Evolutionary conservation across 1,140 invertebrate genomes (phyloP), one percentile per base, ranked within the genome.

Genomic region (Cylas formicarius): DNA sequence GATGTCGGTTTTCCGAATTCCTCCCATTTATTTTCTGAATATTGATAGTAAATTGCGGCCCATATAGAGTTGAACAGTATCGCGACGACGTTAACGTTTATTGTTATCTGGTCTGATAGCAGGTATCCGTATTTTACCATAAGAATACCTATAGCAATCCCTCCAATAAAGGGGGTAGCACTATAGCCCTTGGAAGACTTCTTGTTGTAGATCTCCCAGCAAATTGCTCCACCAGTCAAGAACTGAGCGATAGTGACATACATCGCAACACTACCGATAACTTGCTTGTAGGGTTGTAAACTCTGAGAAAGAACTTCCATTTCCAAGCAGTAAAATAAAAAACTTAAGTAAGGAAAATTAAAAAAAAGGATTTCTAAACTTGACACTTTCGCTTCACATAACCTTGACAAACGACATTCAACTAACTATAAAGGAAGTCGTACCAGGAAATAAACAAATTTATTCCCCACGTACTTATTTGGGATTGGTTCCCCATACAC

Each of bases 11-110:
- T 60, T 14, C 60, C 42, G 22, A 80, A 7, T 71, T 74, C 45
- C 61, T 62, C 2, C 63, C 54, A 56, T 61, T 74, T 74, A 65
- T 78, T 63, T 62, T 72, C 29, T 52, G 79, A 69, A 57, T 80
- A 87, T 14, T 71, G 51, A 59, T 79, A 84, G 64, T 75, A 89
- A 10, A 80, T 60, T 31, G 67, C 36, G 44, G 79, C 65, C 55
- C 86, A 88, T 7, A 75, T 23, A 0, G 76, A 57, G 58, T 83
- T 87, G 21, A 82, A 66, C 1, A 72, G 55, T 36, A 84, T 65
- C 46, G 81, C 84, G 59, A 80, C 73, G 38, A 84, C 56, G 68
- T 86, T 87, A 18, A 86, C 79, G 60, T 72, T 72, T 28, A 84
- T 79, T 80, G 85, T 86, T 0, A 72, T 75, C 42, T 70, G 63